Conservation (phyloP, 2,797 vertebrate genomes). For the Leuciscus waleckii region DNA sequence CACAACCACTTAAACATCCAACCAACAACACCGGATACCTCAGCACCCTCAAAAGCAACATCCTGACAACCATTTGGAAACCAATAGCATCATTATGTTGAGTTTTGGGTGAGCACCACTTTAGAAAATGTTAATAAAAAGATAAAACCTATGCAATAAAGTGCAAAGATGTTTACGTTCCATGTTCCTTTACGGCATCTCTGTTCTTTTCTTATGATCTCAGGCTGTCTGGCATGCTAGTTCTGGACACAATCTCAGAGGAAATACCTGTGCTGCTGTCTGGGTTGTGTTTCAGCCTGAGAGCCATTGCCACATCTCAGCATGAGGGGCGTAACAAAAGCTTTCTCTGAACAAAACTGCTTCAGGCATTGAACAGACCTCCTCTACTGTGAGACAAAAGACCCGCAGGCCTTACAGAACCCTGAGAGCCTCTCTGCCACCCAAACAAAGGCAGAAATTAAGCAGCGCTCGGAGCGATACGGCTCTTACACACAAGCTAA, state of each 20-base stretch:
- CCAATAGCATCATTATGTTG: neutral
- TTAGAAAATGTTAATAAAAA: neutral
- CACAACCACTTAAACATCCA: neutral
- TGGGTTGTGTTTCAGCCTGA: slow-evolving; percentile 67
- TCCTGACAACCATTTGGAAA: too few relatives aligned
- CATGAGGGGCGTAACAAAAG: slow-evolving; percentile 72
- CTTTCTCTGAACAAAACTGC: slow-evolving; percentile 63
- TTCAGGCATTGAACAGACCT: slow-evolving; percentile 72
- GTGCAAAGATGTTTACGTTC: neutral
- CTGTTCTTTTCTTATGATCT: slow-evolving; percentile 9
- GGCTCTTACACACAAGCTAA: slow-evolving; percentile 66
- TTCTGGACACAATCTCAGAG: slow-evolving; percentile 57
- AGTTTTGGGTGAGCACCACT: neutral
- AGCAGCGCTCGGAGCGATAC: slow-evolving; percentile 76
- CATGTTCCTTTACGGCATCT: neutral
- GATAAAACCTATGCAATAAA: too few relatives aligned
- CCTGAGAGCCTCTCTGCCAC: slow-evolving; percentile 70
- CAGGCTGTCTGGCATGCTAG: neutral
- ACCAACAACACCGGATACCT: neutral
- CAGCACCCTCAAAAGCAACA: neutral
- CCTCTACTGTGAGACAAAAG: slow-evolving; percentile 74
- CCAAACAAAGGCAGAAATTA: slow-evolving; percentile 83
- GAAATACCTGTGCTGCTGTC: slow-evolving; percentile 65
- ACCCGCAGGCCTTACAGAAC: slow-evolving; percentile 74
- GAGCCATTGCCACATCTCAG: slow-evolving; percentile 75